Percentiles rank a stretch among this genome's conserved stretches.
These are phyloP conservation scores for Podarcis raffonei DNA, from an alignment of 2,113 vertebrate species.

Conservation along the genomic window DNA sequence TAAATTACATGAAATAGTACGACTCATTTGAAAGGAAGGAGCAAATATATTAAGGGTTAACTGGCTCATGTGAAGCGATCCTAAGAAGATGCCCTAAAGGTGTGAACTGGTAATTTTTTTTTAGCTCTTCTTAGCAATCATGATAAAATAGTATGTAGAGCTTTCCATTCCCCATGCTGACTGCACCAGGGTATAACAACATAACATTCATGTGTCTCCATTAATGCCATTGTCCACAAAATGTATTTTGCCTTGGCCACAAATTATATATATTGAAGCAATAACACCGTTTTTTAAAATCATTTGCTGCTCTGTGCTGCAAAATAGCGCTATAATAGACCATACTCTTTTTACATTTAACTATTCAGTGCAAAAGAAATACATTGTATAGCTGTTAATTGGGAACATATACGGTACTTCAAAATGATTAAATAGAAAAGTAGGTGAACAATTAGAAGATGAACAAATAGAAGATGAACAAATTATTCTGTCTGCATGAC, in stretches of 20 bases:
- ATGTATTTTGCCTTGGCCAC: neutral
- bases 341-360: neutral
- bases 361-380: neutral
- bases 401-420: neutral
- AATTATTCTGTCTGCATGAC: neutral
- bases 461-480: conserved; percentile 7
- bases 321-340: conserved; percentile 11
- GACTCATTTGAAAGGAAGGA: neutral
- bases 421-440: conserved; percentile 20
- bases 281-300: neutral
- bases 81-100: neutral
- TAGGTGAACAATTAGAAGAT: neutral
- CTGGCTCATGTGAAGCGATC: neutral
- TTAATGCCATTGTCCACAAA: neutral
- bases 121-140: neutral
- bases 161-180: neutral
- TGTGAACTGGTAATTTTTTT: neutral
- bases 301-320: conserved; percentile 18
- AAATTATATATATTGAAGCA: neutral
- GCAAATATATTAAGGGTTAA: neutral
- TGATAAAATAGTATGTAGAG: neutral
- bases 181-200: neutral
- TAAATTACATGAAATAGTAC: neutral
- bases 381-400: neutral
- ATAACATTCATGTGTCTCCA: neutral